A percentile compares a stretch with the other conserved stretches of the same genome.
Conservation (phyloP, 2,113 vertebrate genomes). For the Poecile atricapillus region DNA sequence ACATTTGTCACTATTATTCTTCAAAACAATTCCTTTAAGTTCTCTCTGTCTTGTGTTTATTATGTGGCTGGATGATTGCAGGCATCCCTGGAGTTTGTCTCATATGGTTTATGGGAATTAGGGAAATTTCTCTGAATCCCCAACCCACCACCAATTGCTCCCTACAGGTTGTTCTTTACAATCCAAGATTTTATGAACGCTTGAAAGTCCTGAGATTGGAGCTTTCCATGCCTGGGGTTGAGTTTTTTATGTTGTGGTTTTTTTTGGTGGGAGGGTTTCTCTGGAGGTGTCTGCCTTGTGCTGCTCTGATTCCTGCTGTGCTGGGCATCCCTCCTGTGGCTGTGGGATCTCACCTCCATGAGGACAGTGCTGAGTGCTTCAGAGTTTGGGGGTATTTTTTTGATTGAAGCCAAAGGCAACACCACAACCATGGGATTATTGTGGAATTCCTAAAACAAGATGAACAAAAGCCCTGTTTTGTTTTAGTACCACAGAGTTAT, state of each 20-base stretch:
- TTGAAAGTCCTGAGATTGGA: neutral
- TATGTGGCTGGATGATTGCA: neutral
- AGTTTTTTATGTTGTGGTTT: neutral
- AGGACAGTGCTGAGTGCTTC: neutral
- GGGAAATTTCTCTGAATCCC: neutral
- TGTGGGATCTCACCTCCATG: fast-evolving
- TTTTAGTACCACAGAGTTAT: neutral
- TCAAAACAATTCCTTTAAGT: neutral
- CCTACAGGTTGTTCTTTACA: neutral
- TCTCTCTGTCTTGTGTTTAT: neutral
- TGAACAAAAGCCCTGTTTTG: neutral
- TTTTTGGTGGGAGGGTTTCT: neutral
- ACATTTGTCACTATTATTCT: neutral
- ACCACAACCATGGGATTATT: neutral
- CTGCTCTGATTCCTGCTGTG: neutral
- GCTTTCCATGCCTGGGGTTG: neutral
- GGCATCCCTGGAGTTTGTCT: neutral
- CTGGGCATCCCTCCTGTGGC: neutral
- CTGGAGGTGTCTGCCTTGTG: neutral
- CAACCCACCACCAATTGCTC: neutral
- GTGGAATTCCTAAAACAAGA: neutral
- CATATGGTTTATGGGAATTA: neutral
- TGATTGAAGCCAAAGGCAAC: neutral
- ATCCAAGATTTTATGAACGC: neutral
- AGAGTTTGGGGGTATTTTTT: too few species aligned